Evolutionary conservation across 1,140 invertebrate species (phyloP).

Genomic region (Zaprionus vittiger): DNA sequence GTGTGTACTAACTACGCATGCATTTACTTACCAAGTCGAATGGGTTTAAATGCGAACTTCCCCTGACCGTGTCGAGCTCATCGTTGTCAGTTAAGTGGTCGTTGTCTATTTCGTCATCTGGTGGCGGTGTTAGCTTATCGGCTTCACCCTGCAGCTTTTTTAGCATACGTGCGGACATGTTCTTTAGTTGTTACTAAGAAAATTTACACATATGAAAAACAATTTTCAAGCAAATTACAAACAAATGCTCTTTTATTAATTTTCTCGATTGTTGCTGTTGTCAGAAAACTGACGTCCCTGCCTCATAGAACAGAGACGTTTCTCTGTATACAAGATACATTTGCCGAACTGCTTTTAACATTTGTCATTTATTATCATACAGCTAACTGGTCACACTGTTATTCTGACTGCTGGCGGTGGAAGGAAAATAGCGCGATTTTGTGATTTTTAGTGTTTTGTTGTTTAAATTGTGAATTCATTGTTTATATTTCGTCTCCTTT

Average conservation of each 20-base stretch:
- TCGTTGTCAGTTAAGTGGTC: slow-evolving; percentile 71
- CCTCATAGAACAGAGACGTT: slow-evolving; percentile 13
- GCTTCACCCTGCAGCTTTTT: slow-evolving; percentile 86
- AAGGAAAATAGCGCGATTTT: not conserved
- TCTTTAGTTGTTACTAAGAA: slow-evolving; percentile 33
- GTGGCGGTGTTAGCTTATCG: slow-evolving; percentile 83
- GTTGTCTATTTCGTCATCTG: slow-evolving; percentile 56
- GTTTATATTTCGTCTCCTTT: not conserved
- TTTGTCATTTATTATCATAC: not conserved
- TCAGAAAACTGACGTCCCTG: slow-evolving; percentile 37
- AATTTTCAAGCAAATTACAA: slow-evolving; percentile 42
- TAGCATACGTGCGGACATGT: slow-evolving; percentile 88
- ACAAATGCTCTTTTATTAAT: slow-evolving; percentile 31
- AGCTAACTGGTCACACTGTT: slow-evolving; percentile 14
- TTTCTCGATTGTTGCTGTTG: slow-evolving; percentile 33
- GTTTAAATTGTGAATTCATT: not conserved
- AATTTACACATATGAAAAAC: slow-evolving; percentile 43
- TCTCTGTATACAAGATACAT: not conserved
- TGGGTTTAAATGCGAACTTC: slow-evolving; percentile 66
- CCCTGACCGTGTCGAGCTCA: slow-evolving; percentile 82
- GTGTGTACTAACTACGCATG: not conserved
- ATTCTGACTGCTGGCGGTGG: not conserved
- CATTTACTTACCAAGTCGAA: slow-evolving; percentile 62
- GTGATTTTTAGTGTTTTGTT: not conserved
- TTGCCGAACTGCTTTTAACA: not conserved